Evolutionary conservation across 2,113 vertebrate genomes (phyloP), one percentile per base, ranked within the genome.

Genomic region (Gasterosteus nipponicus): DNA sequence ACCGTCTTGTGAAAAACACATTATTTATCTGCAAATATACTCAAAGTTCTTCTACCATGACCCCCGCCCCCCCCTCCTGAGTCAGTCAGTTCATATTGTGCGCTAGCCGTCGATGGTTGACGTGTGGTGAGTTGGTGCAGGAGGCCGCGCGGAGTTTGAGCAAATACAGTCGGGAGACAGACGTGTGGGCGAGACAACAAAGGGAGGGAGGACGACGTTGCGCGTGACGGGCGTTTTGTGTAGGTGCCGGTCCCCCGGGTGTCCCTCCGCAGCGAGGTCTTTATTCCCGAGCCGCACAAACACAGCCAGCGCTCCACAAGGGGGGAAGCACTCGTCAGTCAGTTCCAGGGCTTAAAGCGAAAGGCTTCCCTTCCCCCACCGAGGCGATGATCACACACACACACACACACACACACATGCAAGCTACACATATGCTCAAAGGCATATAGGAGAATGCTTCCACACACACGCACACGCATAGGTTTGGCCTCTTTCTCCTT

Each of bases 261-360:
- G 22, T 26, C 22, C 22, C 22, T 26, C 22, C 22, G 22, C 22
- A 83, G 83, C 68, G 31, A 81, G 69, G 69, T 83, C 77, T 91
- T 89, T 87, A 87, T 89, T 89, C 75, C 22, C 73, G 76, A 60
- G 66, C 77, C 67, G 79, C 77, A 88, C 86, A 90, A 90, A 89
- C 84, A 83, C 84, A 89, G 77, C 49, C 79, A 81, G 75, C 44
- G 10, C 81, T 92, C 85, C 76, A 65, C 53, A 7, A 26, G 22
- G 80, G 81, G 78, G 60, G 81, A 87, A 86, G 80, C 85, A 77
- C 74, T 81, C 90, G 82, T 83, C 91, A 84, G 82, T 90, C 84
- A 85, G 79, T 76, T 84, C 31, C 73, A 85, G 72, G 77, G 87
- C 77, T 89, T 87, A 80, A 75, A 81, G 78, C 19, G 7, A 78